Evolutionary conservation across 2,888 invertebrate genomes (phyloP).

Genomic region (Diabrotica balteata): DNA sequence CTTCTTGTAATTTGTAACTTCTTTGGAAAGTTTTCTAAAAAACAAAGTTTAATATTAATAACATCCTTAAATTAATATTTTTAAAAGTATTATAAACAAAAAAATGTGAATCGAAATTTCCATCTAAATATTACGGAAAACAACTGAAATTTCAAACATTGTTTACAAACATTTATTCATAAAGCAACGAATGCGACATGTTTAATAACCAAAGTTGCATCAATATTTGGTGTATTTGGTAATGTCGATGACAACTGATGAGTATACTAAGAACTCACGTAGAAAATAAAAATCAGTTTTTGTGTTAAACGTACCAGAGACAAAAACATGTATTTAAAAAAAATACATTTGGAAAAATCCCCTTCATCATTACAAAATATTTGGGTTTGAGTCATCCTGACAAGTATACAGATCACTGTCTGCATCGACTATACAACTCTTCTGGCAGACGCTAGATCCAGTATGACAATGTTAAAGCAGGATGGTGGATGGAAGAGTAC

Average conservation of each 20-base stretch:
- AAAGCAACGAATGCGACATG: conserved; percentile 8
- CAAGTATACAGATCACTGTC: background rate
- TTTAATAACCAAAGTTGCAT: conserved; percentile 4
- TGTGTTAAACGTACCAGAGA: conserved; percentile 5
- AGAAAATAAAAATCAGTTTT: conserved; percentile 20
- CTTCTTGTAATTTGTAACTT: background rate
- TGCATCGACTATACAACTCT: background rate
- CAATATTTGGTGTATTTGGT: conserved; percentile 8
- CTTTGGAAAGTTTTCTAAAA: no score
- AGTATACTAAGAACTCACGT: conserved; percentile 22
- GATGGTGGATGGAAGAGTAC: no score
- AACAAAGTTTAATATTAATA: no score
- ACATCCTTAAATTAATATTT: no score
- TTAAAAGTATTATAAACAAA: no score
- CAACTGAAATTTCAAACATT: no score
- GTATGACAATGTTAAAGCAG: no score
- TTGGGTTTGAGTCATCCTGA: background rate
- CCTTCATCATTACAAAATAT: conserved; percentile 4
- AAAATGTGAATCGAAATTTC: no score
- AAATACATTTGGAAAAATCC: conserved; percentile 3
- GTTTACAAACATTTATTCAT: conserved; percentile 7
- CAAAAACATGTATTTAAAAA: no score
- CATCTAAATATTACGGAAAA: no score
- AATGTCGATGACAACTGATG: conserved; percentile 21
- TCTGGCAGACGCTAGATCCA: no score